Evolutionary conservation across 1,140 invertebrate genomes (phyloP).

Genomic region (Brevipalpus yothersi): DNA sequence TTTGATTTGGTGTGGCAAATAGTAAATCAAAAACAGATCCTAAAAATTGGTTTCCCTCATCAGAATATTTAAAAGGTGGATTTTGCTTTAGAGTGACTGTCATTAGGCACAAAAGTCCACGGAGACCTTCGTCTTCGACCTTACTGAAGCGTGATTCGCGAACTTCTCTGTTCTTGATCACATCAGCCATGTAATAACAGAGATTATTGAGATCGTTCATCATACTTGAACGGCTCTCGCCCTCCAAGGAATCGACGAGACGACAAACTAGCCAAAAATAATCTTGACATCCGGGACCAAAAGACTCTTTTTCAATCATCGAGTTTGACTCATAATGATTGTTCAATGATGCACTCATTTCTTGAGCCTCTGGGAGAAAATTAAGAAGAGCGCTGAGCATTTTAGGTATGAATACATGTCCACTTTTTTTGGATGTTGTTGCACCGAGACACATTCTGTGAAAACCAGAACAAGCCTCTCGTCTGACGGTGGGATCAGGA

Average conservation of each 20-base stretch:
- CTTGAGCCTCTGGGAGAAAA: slow-evolving; percentile 51
- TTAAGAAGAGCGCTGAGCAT: slow-evolving; percentile 49
- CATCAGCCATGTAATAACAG: slow-evolving; percentile 42
- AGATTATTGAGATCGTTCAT: slow-evolving; percentile 40
- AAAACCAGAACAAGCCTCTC: slow-evolving; percentile 63
- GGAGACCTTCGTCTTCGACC: slow-evolving; percentile 63
- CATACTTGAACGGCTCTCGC: slow-evolving; percentile 22
- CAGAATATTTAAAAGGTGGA: slow-evolving; percentile 52
- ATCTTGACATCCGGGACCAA: slow-evolving; percentile 70
- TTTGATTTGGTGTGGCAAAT: slow-evolving; percentile 63
- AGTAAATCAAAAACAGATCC: slow-evolving; percentile 56
- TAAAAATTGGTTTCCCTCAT: slow-evolving; percentile 31
- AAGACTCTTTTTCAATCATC: slow-evolving; percentile 17
- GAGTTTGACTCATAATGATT: neutral
- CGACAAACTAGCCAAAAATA: slow-evolving; percentile 77
- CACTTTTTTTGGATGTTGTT: slow-evolving; percentile 29
- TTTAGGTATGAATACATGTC: slow-evolving; percentile 37
- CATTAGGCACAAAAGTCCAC: slow-evolving; percentile 59
- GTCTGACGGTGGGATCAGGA: slow-evolving; percentile 53
- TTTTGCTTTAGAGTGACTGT: slow-evolving; percentile 67
- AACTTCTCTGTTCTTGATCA: slow-evolving; percentile 46
- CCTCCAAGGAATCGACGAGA: slow-evolving; percentile 57
- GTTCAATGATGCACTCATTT: slow-evolving; percentile 38
- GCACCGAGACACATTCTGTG: slow-evolving; percentile 58
- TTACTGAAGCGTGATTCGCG: slow-evolving; percentile 51